phyloP scores from a whole-genome alignment of 2,797 vertebrate genomes.

The Masticophis lateralis region DNA sequence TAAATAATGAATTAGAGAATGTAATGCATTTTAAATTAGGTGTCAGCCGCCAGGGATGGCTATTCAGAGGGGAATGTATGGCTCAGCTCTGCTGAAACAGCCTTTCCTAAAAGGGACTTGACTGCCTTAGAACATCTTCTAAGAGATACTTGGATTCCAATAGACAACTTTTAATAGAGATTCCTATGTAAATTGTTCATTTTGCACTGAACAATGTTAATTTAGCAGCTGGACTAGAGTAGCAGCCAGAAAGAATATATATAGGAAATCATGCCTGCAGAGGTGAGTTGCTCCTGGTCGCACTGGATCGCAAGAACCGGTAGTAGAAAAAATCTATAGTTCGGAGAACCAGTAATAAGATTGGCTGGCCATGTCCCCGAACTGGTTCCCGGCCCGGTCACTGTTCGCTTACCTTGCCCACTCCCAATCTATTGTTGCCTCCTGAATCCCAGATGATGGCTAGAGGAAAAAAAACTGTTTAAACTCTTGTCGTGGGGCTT shows the following conservation, averaged over 20 bases:
- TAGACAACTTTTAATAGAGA: slow-evolving; percentile 62
- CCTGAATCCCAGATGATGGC: too few relatives aligned
- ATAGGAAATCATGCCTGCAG: slow-evolving; percentile 40
- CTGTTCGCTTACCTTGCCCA: too few relatives aligned
- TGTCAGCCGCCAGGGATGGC: slow-evolving; percentile 29
- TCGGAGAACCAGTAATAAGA: too few relatives aligned
- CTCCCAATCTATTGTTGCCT: too few relatives aligned
- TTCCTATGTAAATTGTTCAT: slow-evolving; percentile 60
- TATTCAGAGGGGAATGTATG: slow-evolving; percentile 48
- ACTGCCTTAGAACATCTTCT: slow-evolving; percentile 66
- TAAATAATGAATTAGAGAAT: slow-evolving; percentile 56
- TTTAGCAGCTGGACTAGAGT: slow-evolving; percentile 54
- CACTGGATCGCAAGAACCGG: too few relatives aligned
- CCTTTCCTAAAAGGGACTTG: slow-evolving; percentile 62
- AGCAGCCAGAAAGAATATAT: slow-evolving; percentile 49
- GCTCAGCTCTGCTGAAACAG: slow-evolving; percentile 46
- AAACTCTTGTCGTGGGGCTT: too few relatives aligned
- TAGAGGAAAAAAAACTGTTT: too few relatives aligned
- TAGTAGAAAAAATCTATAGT: too few relatives aligned
- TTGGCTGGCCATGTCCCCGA: too few relatives aligned
- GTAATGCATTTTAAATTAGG: slow-evolving; percentile 51
- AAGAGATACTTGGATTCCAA: slow-evolving; percentile 59
- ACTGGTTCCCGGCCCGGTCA: too few relatives aligned
- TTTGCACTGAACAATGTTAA: slow-evolving; percentile 60
- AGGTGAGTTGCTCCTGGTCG: too few relatives aligned